phyloP scores from a whole-genome alignment of 2,888 invertebrate genomes.

The Patella ulyssiponensis region DNA sequence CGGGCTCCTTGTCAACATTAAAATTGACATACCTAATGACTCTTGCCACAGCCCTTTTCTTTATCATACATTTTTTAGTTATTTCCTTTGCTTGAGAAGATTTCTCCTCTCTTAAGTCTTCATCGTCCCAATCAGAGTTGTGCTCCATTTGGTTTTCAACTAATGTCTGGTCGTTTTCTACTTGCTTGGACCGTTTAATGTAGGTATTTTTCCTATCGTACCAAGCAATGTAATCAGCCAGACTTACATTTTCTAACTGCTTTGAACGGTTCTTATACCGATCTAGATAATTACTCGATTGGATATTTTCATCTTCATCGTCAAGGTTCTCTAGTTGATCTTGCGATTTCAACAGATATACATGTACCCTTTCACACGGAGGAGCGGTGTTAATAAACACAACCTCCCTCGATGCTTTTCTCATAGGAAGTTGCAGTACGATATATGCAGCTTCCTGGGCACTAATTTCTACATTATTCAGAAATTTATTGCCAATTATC shows the following conservation, averaged over 20 bases:
- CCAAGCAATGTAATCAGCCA: conserved; percentile 39
- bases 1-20: conserved; percentile 41
- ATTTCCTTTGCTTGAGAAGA: conserved; percentile 30
- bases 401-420: conserved; percentile 31
- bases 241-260: conserved; percentile 23
- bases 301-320: conserved; percentile 27
- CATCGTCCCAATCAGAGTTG: conserved; percentile 23
- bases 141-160: too few relatives aligned
- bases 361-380: too few relatives aligned
- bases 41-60: neutral
- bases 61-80: conserved; percentile 16
- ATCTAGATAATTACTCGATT: conserved; percentile 32
- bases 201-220: conserved; percentile 22
- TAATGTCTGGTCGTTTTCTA: neutral
- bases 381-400: conserved; percentile 46
- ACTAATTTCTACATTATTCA: conserved; percentile 41
- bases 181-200: neutral
- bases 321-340: too few relatives aligned
- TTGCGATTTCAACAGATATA: too few relatives aligned
- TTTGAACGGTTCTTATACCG: conserved; percentile 40
- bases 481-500: too few relatives aligned
- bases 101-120: conserved; percentile 10
- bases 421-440: too few relatives aligned
- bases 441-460: conserved; percentile 56
- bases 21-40: conserved; percentile 43